phyloP scores from a whole-genome alignment of 2,113 vertebrate species.

The Myanophis thanlyinensis region DNA sequence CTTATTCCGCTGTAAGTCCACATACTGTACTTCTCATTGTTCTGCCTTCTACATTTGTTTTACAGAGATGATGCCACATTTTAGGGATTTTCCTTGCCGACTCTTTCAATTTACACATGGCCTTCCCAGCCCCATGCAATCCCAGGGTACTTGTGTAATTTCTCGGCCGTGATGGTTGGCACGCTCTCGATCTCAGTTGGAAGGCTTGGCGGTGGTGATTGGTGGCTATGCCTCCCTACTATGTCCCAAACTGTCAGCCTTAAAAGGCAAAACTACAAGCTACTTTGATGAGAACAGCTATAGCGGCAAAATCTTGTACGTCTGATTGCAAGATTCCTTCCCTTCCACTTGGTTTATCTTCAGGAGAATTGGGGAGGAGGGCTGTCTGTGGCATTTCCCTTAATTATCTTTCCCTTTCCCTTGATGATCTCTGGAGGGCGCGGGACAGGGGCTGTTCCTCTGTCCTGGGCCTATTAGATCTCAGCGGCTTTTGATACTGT shows the following conservation, averaged over 20 bases:
- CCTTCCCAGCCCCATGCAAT: not conserved
- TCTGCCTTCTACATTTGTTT: not conserved
- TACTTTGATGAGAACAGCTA: not conserved
- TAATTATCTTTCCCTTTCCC: too few species aligned
- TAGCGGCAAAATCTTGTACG: not conserved
- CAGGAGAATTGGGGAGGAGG: not conserved
- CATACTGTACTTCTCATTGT: not conserved
- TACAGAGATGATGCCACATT: not conserved
- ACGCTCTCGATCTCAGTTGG: not conserved
- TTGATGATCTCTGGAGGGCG: too few species aligned
- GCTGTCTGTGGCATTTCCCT: not conserved
- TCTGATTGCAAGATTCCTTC: not conserved
- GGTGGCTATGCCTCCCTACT: not conserved
- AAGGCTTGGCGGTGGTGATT: not conserved
- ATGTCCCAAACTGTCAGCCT: not conserved
- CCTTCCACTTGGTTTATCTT: not conserved
- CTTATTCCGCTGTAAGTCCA: not conserved
- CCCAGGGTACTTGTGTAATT: not conserved
- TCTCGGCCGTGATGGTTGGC: not conserved
- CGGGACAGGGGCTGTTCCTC: too few species aligned
- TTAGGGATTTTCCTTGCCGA: not conserved
- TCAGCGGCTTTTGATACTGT: too few species aligned
- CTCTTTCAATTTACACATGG: not conserved
- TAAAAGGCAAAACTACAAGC: not conserved
- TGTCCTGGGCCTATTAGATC: too few species aligned